phyloP scores from a whole-genome alignment of 2,888 invertebrate species.

The Girardia tigrina region DNA sequence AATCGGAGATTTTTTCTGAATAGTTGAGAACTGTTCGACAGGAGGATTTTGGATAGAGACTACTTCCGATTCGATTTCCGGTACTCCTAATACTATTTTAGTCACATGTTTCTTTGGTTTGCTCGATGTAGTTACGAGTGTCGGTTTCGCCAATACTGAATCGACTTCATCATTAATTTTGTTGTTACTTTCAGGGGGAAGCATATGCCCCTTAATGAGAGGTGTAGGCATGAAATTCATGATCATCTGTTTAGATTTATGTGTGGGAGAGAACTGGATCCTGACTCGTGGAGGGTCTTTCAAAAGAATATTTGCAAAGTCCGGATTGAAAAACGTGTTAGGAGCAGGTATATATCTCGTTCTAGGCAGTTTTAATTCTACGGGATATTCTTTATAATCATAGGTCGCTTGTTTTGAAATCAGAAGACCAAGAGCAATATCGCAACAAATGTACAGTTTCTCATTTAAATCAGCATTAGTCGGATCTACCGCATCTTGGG shows the following conservation, averaged over 20 bases:
- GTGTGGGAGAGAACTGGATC: neutral
- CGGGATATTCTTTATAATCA: conserved; percentile 74
- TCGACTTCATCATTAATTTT: neutral
- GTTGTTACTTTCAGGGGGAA: neutral
- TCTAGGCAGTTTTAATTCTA: conserved; percentile 66
- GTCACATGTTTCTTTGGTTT: neutral
- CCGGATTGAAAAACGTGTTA: conserved; percentile 27
- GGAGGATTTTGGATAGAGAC: neutral
- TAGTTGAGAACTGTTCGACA: neutral
- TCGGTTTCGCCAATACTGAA: neutral
- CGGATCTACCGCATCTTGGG: conserved; percentile 71
- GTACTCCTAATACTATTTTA: neutral
- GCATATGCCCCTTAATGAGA: neutral
- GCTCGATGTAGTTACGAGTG: neutral
- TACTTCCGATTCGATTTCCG: neutral
- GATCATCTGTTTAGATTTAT: neutral
- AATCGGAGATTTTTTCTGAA: neutral
- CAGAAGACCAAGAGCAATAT: conserved; percentile 77
- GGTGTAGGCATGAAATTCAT: neutral
- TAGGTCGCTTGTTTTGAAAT: conserved; percentile 71
- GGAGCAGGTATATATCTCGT: conserved; percentile 25
- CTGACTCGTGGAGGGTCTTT: neutral
- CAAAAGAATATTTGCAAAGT: conserved; percentile 11
- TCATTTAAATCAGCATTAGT: conserved; percentile 69
- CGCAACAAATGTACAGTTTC: conserved; percentile 93